Evolutionary conservation across 2,113 vertebrate species (phyloP).

Genomic region (Seriola rivoliana): DNA sequence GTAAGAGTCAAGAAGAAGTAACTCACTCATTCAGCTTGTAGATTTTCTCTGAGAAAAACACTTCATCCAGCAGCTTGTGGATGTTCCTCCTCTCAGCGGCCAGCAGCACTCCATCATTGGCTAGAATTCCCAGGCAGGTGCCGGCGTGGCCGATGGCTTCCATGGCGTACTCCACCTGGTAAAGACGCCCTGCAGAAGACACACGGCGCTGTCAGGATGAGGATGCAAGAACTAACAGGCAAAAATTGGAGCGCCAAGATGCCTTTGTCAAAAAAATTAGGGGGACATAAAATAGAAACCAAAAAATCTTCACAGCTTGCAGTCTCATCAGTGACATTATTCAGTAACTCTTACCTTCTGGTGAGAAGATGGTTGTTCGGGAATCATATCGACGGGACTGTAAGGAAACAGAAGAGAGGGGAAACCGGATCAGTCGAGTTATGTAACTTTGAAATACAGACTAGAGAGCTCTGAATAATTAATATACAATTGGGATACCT

Average conservation of each 20-base stretch:
- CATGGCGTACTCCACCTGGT: conserved; percentile 55
- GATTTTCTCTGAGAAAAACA: conserved; percentile 56
- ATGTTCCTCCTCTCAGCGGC: conserved; percentile 55
- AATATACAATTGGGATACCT: not conserved
- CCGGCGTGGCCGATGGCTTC: conserved; percentile 54
- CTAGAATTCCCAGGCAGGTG: conserved; percentile 50
- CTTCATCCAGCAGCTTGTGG: conserved; percentile 56
- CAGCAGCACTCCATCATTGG: conserved; percentile 49
- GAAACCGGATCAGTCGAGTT: not conserved
- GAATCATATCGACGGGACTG: conserved; percentile 60
- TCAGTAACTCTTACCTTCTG: conserved; percentile 34
- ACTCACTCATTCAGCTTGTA: conserved; percentile 58
- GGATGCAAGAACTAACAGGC: not conserved
- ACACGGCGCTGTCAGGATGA: not conserved
- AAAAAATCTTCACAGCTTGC: not conserved
- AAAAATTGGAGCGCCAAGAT: not conserved
- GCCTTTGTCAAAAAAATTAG: not conserved
- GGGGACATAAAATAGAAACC: not conserved
- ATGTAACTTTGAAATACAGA: not conserved
- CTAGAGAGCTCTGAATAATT: not conserved
- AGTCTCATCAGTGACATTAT: not conserved
- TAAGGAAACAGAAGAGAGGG: not conserved
- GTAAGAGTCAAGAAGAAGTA: not conserved
- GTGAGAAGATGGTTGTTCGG: conserved; percentile 60
- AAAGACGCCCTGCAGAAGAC: conserved; percentile 32